Evolutionary conservation across 2,113 vertebrate genomes (phyloP).

Genomic region (Tupaia chinensis): DNA sequence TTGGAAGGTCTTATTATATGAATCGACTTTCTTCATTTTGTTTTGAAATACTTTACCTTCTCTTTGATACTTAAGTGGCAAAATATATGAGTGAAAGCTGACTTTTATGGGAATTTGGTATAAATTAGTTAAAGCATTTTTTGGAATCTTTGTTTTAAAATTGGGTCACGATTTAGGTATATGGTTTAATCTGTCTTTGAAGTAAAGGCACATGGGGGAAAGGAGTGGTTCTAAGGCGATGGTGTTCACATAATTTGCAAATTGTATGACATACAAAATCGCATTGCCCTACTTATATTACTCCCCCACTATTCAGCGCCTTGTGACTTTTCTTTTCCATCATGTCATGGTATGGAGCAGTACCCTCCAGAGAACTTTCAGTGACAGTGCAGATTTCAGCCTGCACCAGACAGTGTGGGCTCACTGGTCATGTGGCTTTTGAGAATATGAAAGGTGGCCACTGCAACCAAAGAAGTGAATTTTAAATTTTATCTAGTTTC

Average conservation of each 20-base stretch:
- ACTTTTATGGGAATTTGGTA: neutral
- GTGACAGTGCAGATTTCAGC: neutral
- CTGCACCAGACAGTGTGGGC: fast-evolving
- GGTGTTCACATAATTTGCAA: neutral
- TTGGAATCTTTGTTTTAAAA: constrained; percentile 33
- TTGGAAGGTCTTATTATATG: neutral
- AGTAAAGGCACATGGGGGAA: neutral
- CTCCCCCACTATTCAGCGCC: neutral
- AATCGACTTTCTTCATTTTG: neutral
- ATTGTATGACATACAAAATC: neutral
- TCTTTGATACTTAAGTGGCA: neutral
- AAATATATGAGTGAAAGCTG: neutral
- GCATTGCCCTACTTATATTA: neutral
- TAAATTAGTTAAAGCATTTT: neutral
- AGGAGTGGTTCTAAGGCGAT: neutral
- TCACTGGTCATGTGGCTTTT: neutral
- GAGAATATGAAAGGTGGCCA: neutral
- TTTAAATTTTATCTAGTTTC: constrained; percentile 7
- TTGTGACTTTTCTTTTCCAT: neutral
- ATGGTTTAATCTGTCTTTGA: neutral
- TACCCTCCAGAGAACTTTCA: neutral
- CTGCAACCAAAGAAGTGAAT: neutral
- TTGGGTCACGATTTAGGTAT: neutral
- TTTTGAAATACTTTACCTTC: constrained; percentile 42
- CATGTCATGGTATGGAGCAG: neutral